These are phyloP conservation scores for Monochamus saltuarius DNA, from an alignment of 1,140 invertebrate genomes.

Conservation along the genomic window DNA sequence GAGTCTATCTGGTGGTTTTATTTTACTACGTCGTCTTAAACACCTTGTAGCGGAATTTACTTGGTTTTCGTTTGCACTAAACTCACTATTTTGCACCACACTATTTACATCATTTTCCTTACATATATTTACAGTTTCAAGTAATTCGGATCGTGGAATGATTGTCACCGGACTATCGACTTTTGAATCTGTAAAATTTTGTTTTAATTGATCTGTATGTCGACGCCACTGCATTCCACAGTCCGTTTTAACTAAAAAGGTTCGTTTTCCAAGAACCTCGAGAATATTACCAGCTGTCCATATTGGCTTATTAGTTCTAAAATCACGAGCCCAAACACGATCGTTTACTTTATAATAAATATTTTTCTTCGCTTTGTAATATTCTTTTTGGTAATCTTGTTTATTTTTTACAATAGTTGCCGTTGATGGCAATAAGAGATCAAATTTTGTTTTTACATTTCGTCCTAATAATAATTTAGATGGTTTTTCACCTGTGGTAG, in stretches of 20 bases:
- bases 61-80: not conserved
- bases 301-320: conserved; percentile 1
- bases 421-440: conserved; percentile 15
- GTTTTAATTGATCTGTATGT: conserved; percentile 8
- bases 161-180: not conserved
- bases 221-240: conserved; percentile 9
- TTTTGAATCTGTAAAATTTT: not conserved
- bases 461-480: conserved; percentile 20
- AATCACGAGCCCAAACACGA: conserved; percentile 17
- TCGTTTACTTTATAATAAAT: conserved; percentile 8
- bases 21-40: conserved; percentile 2
- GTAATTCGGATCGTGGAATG: conserved; percentile 1
- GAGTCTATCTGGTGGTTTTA: conserved; percentile 1
- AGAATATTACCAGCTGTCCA: conserved; percentile 9
- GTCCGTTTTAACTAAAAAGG: conserved; percentile 9
- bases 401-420: conserved; percentile 2
- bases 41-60: not conserved
- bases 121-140: not conserved
- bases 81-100: not conserved
- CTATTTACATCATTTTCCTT: not conserved
- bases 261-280: conserved; percentile 2
- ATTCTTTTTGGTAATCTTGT: conserved; percentile 2
- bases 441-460: conserved; percentile 17
- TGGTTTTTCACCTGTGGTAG: conserved; percentile 22
- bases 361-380: conserved; percentile 5